These are phyloP conservation scores for Musca vetustissima DNA, from an alignment of 1,140 invertebrate genomes.

Conservation along the genomic window DNA sequence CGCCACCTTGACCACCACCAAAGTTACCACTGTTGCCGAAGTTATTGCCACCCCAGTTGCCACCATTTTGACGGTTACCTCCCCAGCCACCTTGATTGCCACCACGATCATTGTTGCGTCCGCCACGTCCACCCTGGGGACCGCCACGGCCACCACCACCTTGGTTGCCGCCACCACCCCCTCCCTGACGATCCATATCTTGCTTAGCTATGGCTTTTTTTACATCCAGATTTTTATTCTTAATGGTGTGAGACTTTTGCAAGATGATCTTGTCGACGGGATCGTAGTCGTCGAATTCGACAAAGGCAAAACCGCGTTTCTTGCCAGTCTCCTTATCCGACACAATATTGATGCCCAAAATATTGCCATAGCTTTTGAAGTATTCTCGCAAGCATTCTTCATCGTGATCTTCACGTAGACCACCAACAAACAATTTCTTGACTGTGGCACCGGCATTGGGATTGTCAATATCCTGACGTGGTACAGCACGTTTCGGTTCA, in stretches of 20 bases:
- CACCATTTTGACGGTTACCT: constrained; percentile 53
- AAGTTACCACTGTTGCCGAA: constrained; percentile 54
- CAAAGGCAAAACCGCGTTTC: constrained; percentile 93
- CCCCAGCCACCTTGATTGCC: constrained; percentile 44
- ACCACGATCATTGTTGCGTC: constrained; percentile 41
- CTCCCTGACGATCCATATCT: constrained; percentile 64
- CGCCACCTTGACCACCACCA: constrained; percentile 40
- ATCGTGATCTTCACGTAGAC: constrained; percentile 87
- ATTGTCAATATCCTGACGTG: constrained; percentile 86
- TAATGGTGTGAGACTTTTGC: constrained; percentile 72
- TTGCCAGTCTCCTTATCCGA: constrained; percentile 89
- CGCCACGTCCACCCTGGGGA: constrained; percentile 35
- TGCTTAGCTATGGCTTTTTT: constrained; percentile 77
- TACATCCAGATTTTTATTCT: constrained; percentile 76
- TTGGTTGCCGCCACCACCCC: constrained; percentile 41
- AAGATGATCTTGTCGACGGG: constrained; percentile 93
- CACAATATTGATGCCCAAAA: constrained; percentile 85
- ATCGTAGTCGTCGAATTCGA: constrained; percentile 96
- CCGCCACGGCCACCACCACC: constrained; percentile 33
- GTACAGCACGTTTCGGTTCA: constrained; percentile 96
- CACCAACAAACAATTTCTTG: constrained; percentile 93
- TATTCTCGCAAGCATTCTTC: constrained; percentile 85
- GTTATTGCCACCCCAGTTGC: constrained; percentile 55
- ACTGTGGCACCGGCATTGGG: constrained; percentile 92
- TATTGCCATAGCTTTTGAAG: constrained; percentile 83